phyloP scores from a whole-genome alignment of 30 jellyfish, hydroid and myxozoan genomes.

The Phacellophora camtschatica region DNA sequence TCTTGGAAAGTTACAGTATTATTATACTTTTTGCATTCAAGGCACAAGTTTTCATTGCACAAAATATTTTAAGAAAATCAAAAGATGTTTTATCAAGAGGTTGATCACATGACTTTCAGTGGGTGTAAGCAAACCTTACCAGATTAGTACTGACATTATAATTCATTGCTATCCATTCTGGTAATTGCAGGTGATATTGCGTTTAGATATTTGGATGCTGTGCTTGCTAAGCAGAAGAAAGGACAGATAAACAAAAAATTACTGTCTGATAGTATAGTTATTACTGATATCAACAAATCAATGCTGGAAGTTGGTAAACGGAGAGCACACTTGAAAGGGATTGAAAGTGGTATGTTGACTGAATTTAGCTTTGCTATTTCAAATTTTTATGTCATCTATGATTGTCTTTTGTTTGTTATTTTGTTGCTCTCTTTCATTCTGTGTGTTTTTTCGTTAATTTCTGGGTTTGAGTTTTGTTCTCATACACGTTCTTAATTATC shows the following conservation, averaged over 20 bases:
- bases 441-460: too few relatives aligned
- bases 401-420: neutral
- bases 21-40: too few relatives aligned
- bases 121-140: too few relatives aligned
- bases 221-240: neutral
- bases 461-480: too few relatives aligned
- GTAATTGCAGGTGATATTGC: constrained; percentile 94
- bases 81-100: too few relatives aligned
- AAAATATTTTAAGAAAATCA: too few relatives aligned
- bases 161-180: neutral
- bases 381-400: neutral
- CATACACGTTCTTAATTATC: too few relatives aligned
- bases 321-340: constrained; percentile 81
- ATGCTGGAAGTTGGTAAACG: constrained; percentile 94
- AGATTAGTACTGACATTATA: neutral
- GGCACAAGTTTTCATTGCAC: too few relatives aligned
- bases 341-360: constrained; percentile 56
- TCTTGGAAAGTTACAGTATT: too few relatives aligned
- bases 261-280: constrained; percentile 34
- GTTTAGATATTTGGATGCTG: constrained; percentile 87
- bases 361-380: neutral
- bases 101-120: too few relatives aligned
- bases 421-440: neutral
- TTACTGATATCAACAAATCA: constrained; percentile 90
- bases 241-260: neutral